Conservation (phyloP, 2,888 invertebrate species). For the Drosophila buzzatii region DNA sequence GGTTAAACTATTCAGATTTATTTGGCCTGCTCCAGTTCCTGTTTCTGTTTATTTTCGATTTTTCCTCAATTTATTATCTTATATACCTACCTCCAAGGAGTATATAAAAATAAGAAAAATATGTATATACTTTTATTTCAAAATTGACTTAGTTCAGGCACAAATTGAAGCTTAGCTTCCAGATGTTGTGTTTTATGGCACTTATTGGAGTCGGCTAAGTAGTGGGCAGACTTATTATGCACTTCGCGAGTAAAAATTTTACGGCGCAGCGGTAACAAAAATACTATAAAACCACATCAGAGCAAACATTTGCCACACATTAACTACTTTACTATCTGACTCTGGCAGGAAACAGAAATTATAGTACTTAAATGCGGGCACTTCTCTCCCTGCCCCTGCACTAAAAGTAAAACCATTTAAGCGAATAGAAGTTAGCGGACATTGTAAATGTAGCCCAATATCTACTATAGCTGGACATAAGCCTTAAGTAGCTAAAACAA, state of each 20-base stretch:
- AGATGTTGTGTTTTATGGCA: slow-evolving; percentile 17
- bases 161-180: slow-evolving; percentile 24
- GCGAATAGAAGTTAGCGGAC: slow-evolving; percentile 5
- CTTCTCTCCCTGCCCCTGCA: too few relatives aligned
- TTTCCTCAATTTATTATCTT: slow-evolving; percentile 22
- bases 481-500: slow-evolving; percentile 21
- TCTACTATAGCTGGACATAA: slow-evolving; percentile 23
- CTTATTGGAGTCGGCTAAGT: slow-evolving; percentile 36
- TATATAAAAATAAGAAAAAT: not conserved
- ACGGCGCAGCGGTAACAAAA: slow-evolving; percentile 52
- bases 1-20: slow-evolving; percentile 57
- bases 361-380: slow-evolving; percentile 10
- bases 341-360: not conserved
- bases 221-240: slow-evolving; percentile 43
- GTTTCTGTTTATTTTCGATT: slow-evolving; percentile 23
- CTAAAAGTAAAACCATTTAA: slow-evolving; percentile 11
- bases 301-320: slow-evolving; percentile 41
- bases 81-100: not conserved
- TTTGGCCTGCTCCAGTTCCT: slow-evolving; percentile 32
- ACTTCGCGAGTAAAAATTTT: slow-evolving; percentile 56
- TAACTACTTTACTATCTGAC: slow-evolving; percentile 30
- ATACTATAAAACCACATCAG: slow-evolving; percentile 41
- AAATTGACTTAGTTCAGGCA: slow-evolving; percentile 3
- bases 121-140: not conserved
- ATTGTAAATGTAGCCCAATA: slow-evolving; percentile 22